Evolutionary conservation across 2,113 vertebrate species (phyloP).

Genomic region (Arizona elegans): DNA sequence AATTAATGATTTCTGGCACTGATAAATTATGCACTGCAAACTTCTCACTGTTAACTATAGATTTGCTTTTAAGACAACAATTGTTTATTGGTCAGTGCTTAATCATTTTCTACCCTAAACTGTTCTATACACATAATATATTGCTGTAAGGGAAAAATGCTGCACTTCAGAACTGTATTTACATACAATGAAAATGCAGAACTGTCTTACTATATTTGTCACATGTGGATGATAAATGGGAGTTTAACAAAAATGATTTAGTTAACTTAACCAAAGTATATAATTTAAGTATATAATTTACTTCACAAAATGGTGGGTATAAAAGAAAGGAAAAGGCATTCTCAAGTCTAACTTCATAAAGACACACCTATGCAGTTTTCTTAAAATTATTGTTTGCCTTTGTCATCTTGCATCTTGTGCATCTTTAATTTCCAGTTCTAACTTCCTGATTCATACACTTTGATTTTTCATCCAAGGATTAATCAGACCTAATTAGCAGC

Average conservation of each 20-base stretch:
- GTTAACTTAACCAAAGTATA: neutral
- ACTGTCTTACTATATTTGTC: neutral
- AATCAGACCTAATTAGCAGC: neutral
- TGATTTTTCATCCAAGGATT: neutral
- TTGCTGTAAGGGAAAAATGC: neutral
- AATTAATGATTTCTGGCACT: rapidly evolving
- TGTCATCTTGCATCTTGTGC: neutral
- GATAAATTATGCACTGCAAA: constrained; percentile 43
- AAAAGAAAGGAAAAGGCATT: neutral
- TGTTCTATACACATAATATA: neutral
- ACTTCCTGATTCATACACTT: neutral
- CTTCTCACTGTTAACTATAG: neutral
- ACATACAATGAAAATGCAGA: neutral
- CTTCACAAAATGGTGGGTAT: neutral
- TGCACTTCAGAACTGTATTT: neutral
- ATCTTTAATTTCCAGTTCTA: neutral
- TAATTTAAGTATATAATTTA: neutral
- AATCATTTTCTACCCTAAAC: rapidly evolving
- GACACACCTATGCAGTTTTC: neutral
- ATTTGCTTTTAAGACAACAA: constrained; percentile 26
- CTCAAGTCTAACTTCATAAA: neutral
- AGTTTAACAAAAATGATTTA: neutral
- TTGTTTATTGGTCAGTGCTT: neutral
- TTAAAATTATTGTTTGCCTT: neutral
- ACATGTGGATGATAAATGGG: neutral